phyloP scores from a whole-genome alignment of 2,797 vertebrate species.

The Siniperca scherzeri region DNA sequence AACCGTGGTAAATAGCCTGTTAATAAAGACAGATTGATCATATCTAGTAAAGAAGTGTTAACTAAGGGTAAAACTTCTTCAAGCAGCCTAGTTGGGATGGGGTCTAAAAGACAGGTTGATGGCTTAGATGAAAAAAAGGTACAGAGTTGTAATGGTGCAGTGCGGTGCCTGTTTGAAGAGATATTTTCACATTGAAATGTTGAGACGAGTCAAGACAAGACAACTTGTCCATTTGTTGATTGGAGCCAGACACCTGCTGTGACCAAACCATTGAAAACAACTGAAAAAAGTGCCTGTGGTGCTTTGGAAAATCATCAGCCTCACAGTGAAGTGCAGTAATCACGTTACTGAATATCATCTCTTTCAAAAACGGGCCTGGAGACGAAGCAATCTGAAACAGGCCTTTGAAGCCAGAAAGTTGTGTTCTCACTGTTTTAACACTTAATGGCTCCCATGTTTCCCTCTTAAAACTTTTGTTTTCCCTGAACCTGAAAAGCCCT shows the following conservation, averaged over 20 bases:
- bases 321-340: constrained; percentile 11
- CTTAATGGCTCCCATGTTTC: constrained; percentile 73
- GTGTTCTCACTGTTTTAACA: constrained; percentile 43
- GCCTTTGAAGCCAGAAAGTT: constrained; percentile 44
- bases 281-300: not conserved
- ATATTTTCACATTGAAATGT: constrained; percentile 1
- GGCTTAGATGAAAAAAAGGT: not conserved
- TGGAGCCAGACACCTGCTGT: constrained; percentile 25
- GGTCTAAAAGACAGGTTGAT: too few species aligned
- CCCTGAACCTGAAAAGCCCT: constrained; percentile 48
- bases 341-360: constrained; percentile 19
- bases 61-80: too few species aligned
- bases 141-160: not conserved
- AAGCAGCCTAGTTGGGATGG: too few species aligned
- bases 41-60: too few species aligned
- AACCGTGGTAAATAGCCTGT: too few species aligned
- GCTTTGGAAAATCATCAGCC: constrained; percentile 1
- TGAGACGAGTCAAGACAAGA: not conserved
- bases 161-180: not conserved
- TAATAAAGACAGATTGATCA: too few species aligned
- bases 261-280: constrained; percentile 11
- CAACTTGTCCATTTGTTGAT: constrained; percentile 20
- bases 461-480: constrained; percentile 60
- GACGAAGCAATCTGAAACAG: constrained; percentile 18
- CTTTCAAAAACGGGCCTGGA: constrained; percentile 6